These are phyloP conservation scores for Amazona ochrocephala DNA, from an alignment of 2,797 vertebrate genomes.

Conservation along the genomic window DNA sequence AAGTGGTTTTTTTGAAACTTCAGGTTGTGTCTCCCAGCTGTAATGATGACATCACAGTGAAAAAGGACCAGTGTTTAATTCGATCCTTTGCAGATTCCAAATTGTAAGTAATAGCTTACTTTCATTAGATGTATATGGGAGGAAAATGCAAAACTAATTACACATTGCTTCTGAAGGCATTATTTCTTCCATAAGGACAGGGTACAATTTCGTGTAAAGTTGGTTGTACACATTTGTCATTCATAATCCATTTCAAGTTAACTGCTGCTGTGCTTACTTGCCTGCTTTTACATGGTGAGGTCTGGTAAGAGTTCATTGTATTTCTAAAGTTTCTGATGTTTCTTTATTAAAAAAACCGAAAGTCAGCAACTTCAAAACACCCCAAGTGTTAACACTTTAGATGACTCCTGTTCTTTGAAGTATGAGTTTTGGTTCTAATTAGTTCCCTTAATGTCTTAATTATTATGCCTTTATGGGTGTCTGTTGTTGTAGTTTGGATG, in stretches of 20 bases:
- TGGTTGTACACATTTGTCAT: neutral
- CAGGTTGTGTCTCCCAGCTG: slow-evolving; percentile 96
- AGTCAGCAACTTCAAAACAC: neutral
- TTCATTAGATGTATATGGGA: neutral
- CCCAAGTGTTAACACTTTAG: neutral
- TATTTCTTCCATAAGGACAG: neutral
- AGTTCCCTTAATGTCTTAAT: neutral
- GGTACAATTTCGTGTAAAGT: neutral
- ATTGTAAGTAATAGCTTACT: slow-evolving; percentile 86
- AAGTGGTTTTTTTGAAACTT: slow-evolving; percentile 39
- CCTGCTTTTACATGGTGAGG: neutral
- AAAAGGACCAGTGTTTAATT: slow-evolving; percentile 97
- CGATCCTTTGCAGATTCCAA: slow-evolving; percentile 92
- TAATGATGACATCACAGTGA: slow-evolving; percentile 91
- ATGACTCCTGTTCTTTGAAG: neutral
- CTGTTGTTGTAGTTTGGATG: neutral
- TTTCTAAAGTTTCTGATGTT: neutral
- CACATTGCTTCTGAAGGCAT: neutral
- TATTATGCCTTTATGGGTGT: neutral
- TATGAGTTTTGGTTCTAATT: neutral
- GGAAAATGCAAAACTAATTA: neutral
- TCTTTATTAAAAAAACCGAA: neutral
- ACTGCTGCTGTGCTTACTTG: neutral
- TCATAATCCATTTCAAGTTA: neutral
- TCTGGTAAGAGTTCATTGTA: neutral